These are phyloP conservation scores for Coptodon bakossiorum DNA, from an alignment of 2,113 vertebrate species.

Conservation along the genomic window DNA sequence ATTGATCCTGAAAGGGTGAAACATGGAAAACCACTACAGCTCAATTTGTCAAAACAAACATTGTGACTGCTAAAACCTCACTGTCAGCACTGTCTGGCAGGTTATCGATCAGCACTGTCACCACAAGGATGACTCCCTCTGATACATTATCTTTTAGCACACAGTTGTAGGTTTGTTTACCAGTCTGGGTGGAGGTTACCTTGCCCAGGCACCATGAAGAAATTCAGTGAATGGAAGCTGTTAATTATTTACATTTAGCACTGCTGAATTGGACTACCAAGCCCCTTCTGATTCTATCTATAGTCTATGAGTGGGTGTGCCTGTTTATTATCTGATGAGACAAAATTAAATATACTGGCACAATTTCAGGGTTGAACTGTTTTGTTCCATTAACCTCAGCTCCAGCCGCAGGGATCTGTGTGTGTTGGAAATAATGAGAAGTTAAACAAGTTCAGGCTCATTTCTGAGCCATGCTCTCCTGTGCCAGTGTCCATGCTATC, in stretches of 20 bases:
- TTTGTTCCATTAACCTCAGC: not conserved
- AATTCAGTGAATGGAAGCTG: not conserved
- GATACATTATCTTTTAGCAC: not conserved
- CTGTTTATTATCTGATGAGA: not conserved
- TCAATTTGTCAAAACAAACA: not conserved
- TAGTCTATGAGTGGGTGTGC: not conserved
- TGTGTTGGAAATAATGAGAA: not conserved
- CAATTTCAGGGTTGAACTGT: not conserved
- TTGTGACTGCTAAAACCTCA: not conserved
- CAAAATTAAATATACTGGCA: not conserved
- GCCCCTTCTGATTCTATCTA: not conserved
- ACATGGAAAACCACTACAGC: not conserved
- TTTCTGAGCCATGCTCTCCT: not conserved
- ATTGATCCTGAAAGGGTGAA: not conserved
- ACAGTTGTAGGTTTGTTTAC: not conserved
- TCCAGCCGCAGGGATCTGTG: not conserved
- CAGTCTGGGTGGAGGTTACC: not conserved
- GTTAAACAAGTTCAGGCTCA: not conserved
- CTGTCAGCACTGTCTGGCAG: constrained; percentile 3
- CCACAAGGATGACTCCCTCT: not conserved
- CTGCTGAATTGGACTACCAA: not conserved
- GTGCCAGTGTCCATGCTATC: not conserved
- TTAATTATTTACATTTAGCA: constrained; percentile 34
- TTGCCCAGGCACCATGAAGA: not conserved
- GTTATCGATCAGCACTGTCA: constrained; percentile 24